Base-by-base conservation (phyloP, 2,113 vertebrate species). In the Pogonocichla stellata region DNA sequence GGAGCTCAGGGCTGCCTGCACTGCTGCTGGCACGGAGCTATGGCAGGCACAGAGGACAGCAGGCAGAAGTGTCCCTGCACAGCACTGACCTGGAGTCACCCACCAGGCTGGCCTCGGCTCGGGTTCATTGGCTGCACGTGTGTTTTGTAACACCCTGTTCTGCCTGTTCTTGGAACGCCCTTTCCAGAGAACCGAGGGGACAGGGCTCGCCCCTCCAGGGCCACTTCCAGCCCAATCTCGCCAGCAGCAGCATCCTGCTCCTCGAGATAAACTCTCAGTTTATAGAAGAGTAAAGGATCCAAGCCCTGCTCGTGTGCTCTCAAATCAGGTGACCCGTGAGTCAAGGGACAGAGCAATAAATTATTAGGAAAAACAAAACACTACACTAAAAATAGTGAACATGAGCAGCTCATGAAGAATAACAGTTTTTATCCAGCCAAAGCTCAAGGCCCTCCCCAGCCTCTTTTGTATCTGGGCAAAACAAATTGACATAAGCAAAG, bases 111-210 rank as follows among this genome's bases (percentile, higher is more conserved):
- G 86, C 74, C 84, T 6, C 34, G 2, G 3, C 91, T 36, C 56
- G 3, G 7, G 22, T 12, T 51, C 22, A 24, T 3, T 19, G 95
- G 80, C 77, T 50, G 75, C 94, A 90, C 86, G 90, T 80, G 94
- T 90, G 79, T 82, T 93, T 50, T 71, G 92, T 78, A 91, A 96
- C 92, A 89, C 75, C 85, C 91, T 92, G 85, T 88, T 26, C 92
- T 5, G 80, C 1, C 4, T 78, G 33, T 96, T 97, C 96, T 83
- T 72, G 83, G 96, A 97, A 97, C 73, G 15, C 19, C 19, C 90
- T 56, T 97, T 96, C 89, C 88, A 61, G 31, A 83, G 93, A 95
- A 95, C 1, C 23, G 0, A 28, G 23, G 87, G 66, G 36, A 91
- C 73, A 8, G 66, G 72, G 90, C 69, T 96, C 62, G 58, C 24